These are phyloP conservation scores for Notolabrus celidotus DNA, from an alignment of 2,797 vertebrate genomes.

Conservation along the genomic window DNA sequence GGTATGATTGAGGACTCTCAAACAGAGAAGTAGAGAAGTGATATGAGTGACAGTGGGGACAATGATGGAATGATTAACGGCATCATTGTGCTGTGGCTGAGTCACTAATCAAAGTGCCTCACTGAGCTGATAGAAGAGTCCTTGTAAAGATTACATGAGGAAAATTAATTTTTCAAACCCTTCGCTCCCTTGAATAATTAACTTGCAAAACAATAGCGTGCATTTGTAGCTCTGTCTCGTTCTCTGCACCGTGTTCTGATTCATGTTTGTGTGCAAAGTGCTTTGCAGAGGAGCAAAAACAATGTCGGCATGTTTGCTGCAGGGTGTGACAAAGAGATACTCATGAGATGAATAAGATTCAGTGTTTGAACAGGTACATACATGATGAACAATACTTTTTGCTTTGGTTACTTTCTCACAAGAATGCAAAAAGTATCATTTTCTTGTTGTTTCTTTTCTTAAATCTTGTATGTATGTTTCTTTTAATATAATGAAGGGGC, in stretches of 20 bases:
- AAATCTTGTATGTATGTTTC: not conserved
- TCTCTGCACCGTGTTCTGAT: not conserved
- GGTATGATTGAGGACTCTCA: constrained; percentile 78
- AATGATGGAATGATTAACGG: constrained; percentile 13
- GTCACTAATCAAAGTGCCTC: not conserved
- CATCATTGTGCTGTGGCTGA: constrained; percentile 12
- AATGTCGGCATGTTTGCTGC: not conserved
- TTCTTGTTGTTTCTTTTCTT: no score
- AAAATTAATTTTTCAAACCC: constrained; percentile 11
- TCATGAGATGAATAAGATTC: not conserved
- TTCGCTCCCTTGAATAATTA: constrained; percentile 7
- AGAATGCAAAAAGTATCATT: no score
- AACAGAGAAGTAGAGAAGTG: not conserved
- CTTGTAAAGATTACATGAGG: not conserved
- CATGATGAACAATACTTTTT: no score
- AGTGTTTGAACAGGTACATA: not conserved
- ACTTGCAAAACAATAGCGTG: constrained; percentile 11
- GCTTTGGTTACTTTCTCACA: no score
- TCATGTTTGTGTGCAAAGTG: not conserved
- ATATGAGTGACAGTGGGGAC: not conserved
- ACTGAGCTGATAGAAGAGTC: constrained; percentile 11
- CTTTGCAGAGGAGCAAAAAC: not conserved
- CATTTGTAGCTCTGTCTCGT: constrained; percentile 5
- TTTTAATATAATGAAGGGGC: no score
- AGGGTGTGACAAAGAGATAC: not conserved